Base-by-base conservation (phyloP, 2,888 invertebrate species). In the Camponotus fellah region DNA sequence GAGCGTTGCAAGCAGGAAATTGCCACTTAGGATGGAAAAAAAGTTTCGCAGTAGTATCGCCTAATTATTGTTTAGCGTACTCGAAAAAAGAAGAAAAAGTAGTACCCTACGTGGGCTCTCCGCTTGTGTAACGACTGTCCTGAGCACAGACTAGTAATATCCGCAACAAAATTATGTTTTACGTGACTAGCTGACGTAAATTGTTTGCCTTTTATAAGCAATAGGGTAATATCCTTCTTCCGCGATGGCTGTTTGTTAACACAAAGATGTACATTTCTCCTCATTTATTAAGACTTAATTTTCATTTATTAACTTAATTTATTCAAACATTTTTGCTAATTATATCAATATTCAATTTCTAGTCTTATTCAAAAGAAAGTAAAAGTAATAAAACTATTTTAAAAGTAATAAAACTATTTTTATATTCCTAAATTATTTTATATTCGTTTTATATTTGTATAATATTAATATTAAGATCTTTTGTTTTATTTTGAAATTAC, bases 41-140 rank as follows among this genome's bases (percentile, higher is more conserved):
- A 60, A 80, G 60, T 62, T 49, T 60, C 46, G 46, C 34, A 60
- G 60, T 60, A 69, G 60, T 37, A 56, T 56, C 60, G 69, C 17
- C 62, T 60, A 80, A 80, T 69, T 80, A 80, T 62, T 71, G 46
- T 80, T 80, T 80, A 69, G 60, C 79, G 12, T 69, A 69, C 46
- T 69, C 69, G 34, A 60, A 71, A 80, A 69, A 46, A 8, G n/a
- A 12, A 17, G 37, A 71, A 80, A 60, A 60, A 26, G 43, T 40
- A 26, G 43, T 40, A 8, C 26, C 53, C 37, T 14, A 37, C 26
- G 4, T 60, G 49, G 14, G 26, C n/a, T 65, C 64, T 10, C 12
- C 26, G 65, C 49, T 76, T n/a, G 69, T 62, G 12, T 17, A 79
- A 79, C 58, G 60, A 79, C 43, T 68, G 43, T 40, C 21, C 68